A percentile compares a stretch with the other conserved stretches of the same genome.
Conservation (phyloP, 2,113 vertebrate genomes). For the Equus przewalskii region DNA sequence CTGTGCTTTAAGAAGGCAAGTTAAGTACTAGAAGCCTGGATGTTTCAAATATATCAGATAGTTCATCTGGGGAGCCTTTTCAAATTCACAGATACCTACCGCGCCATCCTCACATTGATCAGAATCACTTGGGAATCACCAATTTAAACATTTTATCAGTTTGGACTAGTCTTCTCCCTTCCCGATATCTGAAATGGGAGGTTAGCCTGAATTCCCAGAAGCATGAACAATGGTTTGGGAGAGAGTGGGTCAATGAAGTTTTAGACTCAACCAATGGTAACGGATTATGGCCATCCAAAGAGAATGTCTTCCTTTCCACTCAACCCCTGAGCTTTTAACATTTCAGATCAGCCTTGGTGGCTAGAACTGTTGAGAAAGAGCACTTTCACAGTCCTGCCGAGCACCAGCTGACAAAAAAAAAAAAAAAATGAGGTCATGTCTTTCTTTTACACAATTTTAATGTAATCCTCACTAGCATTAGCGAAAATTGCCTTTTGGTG, state of each 20-base stretch:
- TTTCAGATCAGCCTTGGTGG: slow-evolving; percentile 54
- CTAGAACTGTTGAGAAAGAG: slow-evolving; percentile 9
- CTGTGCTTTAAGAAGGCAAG: slow-evolving; percentile 50
- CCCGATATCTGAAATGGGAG: slow-evolving; percentile 37
- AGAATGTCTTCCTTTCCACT: slow-evolving; percentile 5
- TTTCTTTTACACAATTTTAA: slow-evolving; percentile 76
- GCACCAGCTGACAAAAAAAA: slow-evolving; percentile 59
- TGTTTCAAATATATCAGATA: neutral
- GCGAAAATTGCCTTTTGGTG: slow-evolving; percentile 81
- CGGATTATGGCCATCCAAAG: neutral
- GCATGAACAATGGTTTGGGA: slow-evolving; percentile 33
- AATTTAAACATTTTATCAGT: slow-evolving; percentile 50
- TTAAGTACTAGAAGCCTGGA: neutral
- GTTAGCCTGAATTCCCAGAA: slow-evolving; percentile 56
- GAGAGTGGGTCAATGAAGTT: slow-evolving; percentile 15
- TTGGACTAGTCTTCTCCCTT: neutral
- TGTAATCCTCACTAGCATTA: slow-evolving; percentile 75
- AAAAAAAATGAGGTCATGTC: slow-evolving; percentile 41
- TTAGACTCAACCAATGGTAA: slow-evolving; percentile 44
- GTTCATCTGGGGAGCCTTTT: neutral
- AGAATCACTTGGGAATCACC: slow-evolving; percentile 3
- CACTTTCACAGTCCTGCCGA: neutral
- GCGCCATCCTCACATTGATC: neutral
- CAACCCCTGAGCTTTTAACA: slow-evolving; percentile 21
- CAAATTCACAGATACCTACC: neutral